Conservation (phyloP, 2,888 invertebrate species). For the Ochlodes sylvanus region DNA sequence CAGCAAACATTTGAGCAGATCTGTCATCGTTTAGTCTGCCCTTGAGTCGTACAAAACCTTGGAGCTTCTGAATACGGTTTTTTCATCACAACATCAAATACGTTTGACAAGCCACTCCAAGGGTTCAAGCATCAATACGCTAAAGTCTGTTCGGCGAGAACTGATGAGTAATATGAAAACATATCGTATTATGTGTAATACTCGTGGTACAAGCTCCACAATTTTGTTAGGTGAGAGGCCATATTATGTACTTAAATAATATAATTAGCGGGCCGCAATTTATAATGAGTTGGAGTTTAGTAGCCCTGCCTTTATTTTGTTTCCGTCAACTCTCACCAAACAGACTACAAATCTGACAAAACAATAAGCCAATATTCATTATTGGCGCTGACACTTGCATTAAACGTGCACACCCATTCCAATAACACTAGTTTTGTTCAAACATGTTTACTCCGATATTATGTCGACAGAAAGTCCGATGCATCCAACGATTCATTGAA, state of each 20-base stretch:
- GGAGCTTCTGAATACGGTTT: neutral
- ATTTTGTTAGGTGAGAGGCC: too few relatives aligned
- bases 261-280: too few relatives aligned
- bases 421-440: conserved; percentile 31
- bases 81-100: neutral
- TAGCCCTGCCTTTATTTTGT: too few relatives aligned
- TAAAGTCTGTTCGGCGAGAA: conserved; percentile 33
- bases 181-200: too few relatives aligned
- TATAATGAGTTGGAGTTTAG: too few relatives aligned
- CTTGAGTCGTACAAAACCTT: conserved; percentile 52
- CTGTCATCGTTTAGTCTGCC: conserved; percentile 48
- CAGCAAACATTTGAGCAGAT: conserved; percentile 60
- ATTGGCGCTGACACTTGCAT: conserved; percentile 29
- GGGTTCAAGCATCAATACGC: conserved; percentile 56
- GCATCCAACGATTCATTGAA: neutral
- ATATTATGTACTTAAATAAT: too few relatives aligned
- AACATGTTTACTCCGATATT: conserved; percentile 11
- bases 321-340: too few relatives aligned
- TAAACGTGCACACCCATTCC: conserved; percentile 47
- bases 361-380: conserved; percentile 36
- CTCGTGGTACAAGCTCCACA: too few relatives aligned
- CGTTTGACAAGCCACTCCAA: neutral
- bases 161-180: too few relatives aligned
- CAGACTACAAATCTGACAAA: conserved; percentile 51
- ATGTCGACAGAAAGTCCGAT: too few relatives aligned